Base-by-base conservation (phyloP, 1,140 invertebrate species). In the Anthonomus grandis region DNA sequence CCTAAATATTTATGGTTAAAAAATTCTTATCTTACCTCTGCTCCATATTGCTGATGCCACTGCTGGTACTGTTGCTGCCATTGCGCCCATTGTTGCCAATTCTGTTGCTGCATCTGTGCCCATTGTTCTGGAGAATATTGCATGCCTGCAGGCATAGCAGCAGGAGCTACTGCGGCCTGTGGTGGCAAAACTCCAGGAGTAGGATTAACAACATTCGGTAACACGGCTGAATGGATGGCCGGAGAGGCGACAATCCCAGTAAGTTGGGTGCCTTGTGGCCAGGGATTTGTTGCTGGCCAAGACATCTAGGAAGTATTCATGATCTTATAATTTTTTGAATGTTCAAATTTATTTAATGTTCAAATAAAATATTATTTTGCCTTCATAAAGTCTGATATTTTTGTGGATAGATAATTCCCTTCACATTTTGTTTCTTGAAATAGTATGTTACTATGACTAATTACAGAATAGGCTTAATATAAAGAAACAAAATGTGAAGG, bases 61-160 rank as follows among this genome's bases (percentile, higher is more conserved):
- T 90, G 87, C 36, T 86, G 83, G 69, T 89, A 90, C 64, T 90
- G 87, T 65, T 89, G 86, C 67, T 90, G 87, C 85, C 88, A 90
- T 59, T 86, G 85, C 24, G 85, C 80, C 89, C 89, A 91, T 64
- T 90, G 87, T 47, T 87, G 81, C 87, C 87, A 90, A 65, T 89
- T 86, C 69, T 89, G 86, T 60, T 87, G 85, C 68, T 90, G 86
- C 52, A 82, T 63, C 56, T 72, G 69, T 10, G 67, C 63, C 66
- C 86, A 88, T 70, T 88, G 86, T 48, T 87, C 86, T 6, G 83
- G 63, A 9, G 83, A 83, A 59, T 86, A 87, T 10, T 81, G 81
- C 47, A 78, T 79, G 53, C 79, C 79, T 51, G 80, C 74, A 70
- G 74, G 62, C 17, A 72, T 62, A 57, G 6, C 22, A n/a, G 49